A percentile compares a stretch with the other conserved stretches of the same genome.
Evolutionary conservation across 1,140 invertebrate species (phyloP).

Genomic region (Brachionus manjavacas): DNA sequence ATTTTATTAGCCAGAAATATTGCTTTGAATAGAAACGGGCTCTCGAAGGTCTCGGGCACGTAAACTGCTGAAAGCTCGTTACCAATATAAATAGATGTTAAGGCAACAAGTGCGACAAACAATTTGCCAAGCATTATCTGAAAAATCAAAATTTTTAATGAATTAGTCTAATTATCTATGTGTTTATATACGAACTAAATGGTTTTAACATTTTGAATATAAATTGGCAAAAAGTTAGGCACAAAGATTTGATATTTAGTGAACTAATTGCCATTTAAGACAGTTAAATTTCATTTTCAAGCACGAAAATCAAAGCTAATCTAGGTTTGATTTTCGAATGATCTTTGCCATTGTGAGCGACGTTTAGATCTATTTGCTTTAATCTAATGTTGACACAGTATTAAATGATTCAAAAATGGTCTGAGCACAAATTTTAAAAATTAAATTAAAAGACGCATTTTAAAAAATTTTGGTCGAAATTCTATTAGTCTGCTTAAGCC

Average conservation of each 20-base stretch:
- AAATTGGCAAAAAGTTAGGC: not conserved
- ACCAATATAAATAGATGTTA: not conserved
- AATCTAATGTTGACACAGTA: not conserved
- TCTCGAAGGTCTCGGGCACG: not conserved
- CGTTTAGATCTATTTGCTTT: not conserved
- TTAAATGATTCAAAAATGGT: not conserved
- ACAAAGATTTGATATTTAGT: not conserved
- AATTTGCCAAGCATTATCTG: constrained; percentile 1
- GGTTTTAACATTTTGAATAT: not conserved
- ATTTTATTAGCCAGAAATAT: not conserved
- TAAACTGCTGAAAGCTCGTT: not conserved
- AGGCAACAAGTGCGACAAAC: not conserved
- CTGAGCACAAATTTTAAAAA: not conserved
- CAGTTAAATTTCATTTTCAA: not conserved
- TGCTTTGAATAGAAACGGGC: not conserved
- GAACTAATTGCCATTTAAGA: not conserved
- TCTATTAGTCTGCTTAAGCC: not conserved
- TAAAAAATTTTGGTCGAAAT: not conserved
- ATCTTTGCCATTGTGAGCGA: not conserved
- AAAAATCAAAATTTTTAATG: not conserved
- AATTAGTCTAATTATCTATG: not conserved
- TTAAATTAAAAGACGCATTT: not conserved
- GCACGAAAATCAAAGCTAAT: not conserved
- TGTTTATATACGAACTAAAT: not conserved
- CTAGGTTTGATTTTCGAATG: not conserved